These are phyloP conservation scores for Lanistes nyassanus DNA, from an alignment of 1,140 invertebrate genomes.

Conservation along the genomic window DNA sequence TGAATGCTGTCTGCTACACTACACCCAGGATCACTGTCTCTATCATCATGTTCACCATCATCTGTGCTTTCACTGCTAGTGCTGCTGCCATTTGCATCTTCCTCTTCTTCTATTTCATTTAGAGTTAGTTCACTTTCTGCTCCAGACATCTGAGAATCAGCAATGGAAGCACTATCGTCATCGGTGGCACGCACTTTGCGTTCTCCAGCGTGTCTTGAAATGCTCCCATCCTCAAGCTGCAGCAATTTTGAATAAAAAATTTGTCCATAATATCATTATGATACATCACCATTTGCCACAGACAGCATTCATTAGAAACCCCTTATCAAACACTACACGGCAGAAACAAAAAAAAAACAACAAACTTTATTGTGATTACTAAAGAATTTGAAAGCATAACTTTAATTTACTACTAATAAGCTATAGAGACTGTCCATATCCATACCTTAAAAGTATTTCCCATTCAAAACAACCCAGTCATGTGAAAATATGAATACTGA, in stretches of 20 bases:
- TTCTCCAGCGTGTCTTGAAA: constrained; percentile 65
- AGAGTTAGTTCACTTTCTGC: constrained; percentile 14
- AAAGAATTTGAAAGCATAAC: too few species aligned
- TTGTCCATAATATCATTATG: too few species aligned
- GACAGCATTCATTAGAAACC: too few species aligned
- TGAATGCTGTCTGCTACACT: constrained; percentile 30
- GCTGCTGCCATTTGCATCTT: constrained; percentile 63
- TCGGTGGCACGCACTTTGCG: constrained; percentile 61
- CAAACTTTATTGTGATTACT: too few species aligned
- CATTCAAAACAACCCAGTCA: not conserved
- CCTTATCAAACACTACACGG: too few species aligned
- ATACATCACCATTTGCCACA: too few species aligned
- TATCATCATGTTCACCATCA: constrained; percentile 6
- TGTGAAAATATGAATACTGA: not conserved
- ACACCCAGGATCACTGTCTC: constrained; percentile 29
- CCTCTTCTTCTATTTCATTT: constrained; percentile 41
- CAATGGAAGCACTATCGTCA: constrained; percentile 54
- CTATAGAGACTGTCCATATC: too few species aligned
- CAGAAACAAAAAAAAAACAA: too few species aligned
- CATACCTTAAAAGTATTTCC: too few species aligned
- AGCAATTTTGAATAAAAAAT: not conserved
- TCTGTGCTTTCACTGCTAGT: constrained; percentile 19
- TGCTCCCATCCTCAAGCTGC: constrained; percentile 64
- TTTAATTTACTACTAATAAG: too few species aligned
- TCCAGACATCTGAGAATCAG: constrained; percentile 43